A percentile compares a stretch with the other conserved stretches of the same genome.
These are phyloP conservation scores for Adela reaumurella DNA, from an alignment of 2,888 invertebrate genomes.

Conservation along the genomic window DNA sequence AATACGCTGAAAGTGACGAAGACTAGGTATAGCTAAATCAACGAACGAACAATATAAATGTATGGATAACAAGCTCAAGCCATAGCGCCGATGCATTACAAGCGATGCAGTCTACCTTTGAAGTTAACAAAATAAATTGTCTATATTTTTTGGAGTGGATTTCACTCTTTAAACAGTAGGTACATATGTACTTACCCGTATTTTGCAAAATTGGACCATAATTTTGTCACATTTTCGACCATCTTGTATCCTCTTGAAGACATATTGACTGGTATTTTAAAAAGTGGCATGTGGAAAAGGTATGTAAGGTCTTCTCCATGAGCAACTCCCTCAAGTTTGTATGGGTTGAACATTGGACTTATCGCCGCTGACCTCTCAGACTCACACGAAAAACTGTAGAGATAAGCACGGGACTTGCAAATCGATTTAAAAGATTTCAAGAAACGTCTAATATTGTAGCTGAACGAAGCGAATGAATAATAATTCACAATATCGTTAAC, in stretches of 20 bases:
- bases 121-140: too few species aligned
- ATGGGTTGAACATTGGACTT: conserved; percentile 11
- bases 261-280: conserved; percentile 14
- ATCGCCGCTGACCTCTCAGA: conserved; percentile 24
- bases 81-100: too few species aligned
- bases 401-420: conserved; percentile 13
- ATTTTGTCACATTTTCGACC: conserved; percentile 22
- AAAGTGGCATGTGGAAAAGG: conserved; percentile 18
- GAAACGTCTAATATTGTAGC: background rate
- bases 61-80: too few species aligned
- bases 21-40: too few species aligned
- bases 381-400: conserved; percentile 27
- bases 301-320: conserved; percentile 27
- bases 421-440: background rate
- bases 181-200: conserved; percentile 33
- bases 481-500: background rate
- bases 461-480: background rate
- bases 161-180: too few species aligned
- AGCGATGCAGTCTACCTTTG: too few species aligned
- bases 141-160: too few species aligned
- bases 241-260: conserved; percentile 19
- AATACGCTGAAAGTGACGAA: too few species aligned
- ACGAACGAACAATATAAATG: too few species aligned
- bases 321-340: conserved; percentile 14
- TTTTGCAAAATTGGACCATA: conserved; percentile 42